Evolutionary conservation across 2,888 invertebrate species (phyloP), one percentile per base, ranked within the genome.

Genomic region (Synergus japonicus): DNA sequence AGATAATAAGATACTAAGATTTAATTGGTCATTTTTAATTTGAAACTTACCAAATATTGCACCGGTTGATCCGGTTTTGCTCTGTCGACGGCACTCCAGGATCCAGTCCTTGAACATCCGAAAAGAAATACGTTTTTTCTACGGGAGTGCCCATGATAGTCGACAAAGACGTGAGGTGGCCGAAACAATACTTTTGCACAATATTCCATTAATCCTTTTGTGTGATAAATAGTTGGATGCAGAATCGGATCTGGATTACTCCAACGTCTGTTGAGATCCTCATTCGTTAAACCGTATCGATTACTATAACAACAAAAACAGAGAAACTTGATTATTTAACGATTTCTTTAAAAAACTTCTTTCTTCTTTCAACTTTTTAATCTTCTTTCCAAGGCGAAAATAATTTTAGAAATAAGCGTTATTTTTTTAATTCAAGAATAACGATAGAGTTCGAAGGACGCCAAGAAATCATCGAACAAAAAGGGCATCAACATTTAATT

Each of bases 201-300:
- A 88, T 95, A 95, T 89, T 95, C 95, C 91, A 95, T 93, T 69
- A 95, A 91, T 65, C 95, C 95, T 94, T 97, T 97, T 80, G 96
- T 94, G 92, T 96, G 96, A 93, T 95, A 97, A 92, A 97, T 97
- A 89, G 96, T 95, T 81, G 97, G 97, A 93, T 97, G 96, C 84
- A 95, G 92, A 87, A 93, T 93, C 84, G 95, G 94, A 92, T 95
- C 95, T 63, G 97, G 97, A 89, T 94, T 94, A 90, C 95, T 95
- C 97, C 97, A 97, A 79, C 96, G 94, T 86, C 97, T 94, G 93
- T 97, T 97, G 91, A 97, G 93, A 93, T 97, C 97, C 93, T 96
- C 96, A 91, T 96, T 96, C 88, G 96, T 96, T 91, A 97, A 92
- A 76, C 97, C 97, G 93, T 96, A 97, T 85, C 97, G 95, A 92